Evolutionary conservation across 2,888 invertebrate genomes (phyloP), one percentile per base, ranked within the genome.

Genomic region (Yponomeuta evonymella): DNA sequence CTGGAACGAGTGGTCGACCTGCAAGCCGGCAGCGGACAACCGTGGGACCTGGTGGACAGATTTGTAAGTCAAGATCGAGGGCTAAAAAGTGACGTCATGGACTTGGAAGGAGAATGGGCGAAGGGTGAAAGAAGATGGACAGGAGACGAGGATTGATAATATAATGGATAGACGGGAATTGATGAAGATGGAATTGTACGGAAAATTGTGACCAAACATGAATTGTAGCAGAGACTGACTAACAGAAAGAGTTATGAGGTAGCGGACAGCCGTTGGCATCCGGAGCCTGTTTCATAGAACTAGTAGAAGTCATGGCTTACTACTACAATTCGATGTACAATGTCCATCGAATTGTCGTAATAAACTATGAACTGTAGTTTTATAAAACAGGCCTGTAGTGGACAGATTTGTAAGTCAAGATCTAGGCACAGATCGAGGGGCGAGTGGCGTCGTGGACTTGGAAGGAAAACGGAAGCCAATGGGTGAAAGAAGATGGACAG

Each of bases 1-100:
- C 81, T 95, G 70, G 92, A 93, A 75, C 89, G 93, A 79, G 93
- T 94, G 36, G 93, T 94, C 1, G 93, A 93, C 73, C 79, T 94
- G 70, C 95, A 95, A 81, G 93, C 93, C 73, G 94, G 94, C n/a
- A 93, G 92, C 73, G 94, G 93, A 79, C 93, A 94, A 76, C 95
- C 95, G 0, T 93, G 94, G 86, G 93, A 93, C 77, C 79, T 94
- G 36, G 90, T 93, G 67, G 95, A 95, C 76, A 91, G 94, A 89
- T 93, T 94, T 83, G 95, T 95, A 89, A 90, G 88, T 87, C 69
- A 3, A 68, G 2, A 23, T 15, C 8, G n/a, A 67, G 43, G n/a
- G 23, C 48, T 9, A 23, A 23, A 23, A 11, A 48, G 8, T 10
- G 70, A 62, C 15, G 51, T 23, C 51, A 36, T 67, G 30, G 29